Base-by-base conservation (phyloP, 2,797 vertebrate genomes). In the Pogonophryne albipinna region DNA sequence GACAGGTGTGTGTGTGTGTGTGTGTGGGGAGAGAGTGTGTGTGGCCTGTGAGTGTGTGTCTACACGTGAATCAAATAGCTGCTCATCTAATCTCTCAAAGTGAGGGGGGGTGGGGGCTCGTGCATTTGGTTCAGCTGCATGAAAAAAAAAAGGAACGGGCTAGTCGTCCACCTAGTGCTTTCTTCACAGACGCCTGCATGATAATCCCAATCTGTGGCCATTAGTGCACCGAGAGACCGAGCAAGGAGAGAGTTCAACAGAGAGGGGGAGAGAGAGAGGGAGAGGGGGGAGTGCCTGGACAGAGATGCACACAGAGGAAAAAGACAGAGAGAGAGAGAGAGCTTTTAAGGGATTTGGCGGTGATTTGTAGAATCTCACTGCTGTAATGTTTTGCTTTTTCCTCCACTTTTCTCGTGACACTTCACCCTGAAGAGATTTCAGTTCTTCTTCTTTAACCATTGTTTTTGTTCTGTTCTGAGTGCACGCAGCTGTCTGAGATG, bases 131-230 rank as follows among this genome's bases (percentile, higher is more conserved):
- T 84, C 74, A 84, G 71, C 63, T 71, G 58, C 53, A 81, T 72
- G 71, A 51, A 60, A 66, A 46, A 80, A 80, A 77, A 77, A 52
- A 84, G 44, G 79, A 75, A 79, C 68, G 78, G 66, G 78, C 80
- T 74, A 9, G 34, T 38, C 58, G 85, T 93, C 88, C 86, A 93
- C 88, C 86, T 89, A 80, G 81, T 87, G 92, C 91, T 93, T 93
- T 91, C 92, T 94, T 94, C 90, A 94, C 91, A 92, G 89, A 92
- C 89, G 87, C 88, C 83, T 91, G 83, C 79, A 92, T 93, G 91
- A 93, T 95, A 95, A 95, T 95, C 94, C 94, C 94, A 95, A 94
- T 95, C 94, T 95, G 93, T 91, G 90, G 84, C 94, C 94, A 95
- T 95, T 95, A 95, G 91, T 91, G 92, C 78, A 46, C 76, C 8